Percentiles rank a stretch among this genome's conserved stretches.
Conservation (phyloP, 35 echinoderm and acorn worm genomes). For the Ophiothrix spiculata region DNA sequence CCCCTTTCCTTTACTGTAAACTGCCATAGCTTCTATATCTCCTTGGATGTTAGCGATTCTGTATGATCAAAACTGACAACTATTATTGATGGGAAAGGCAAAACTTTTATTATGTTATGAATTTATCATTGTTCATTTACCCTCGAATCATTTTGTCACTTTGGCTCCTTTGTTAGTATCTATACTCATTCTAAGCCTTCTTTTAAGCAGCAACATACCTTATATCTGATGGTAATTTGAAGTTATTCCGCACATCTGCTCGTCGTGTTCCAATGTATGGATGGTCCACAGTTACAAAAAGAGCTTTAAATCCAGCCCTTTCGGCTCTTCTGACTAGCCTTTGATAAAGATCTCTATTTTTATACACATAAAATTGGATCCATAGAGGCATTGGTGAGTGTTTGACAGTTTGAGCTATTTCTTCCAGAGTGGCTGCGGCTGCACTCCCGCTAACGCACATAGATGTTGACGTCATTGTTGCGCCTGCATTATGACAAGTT, state of each 20-base stretch:
- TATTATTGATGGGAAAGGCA: too few relatives aligned
- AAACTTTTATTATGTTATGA: too few relatives aligned
- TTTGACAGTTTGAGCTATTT: background rate
- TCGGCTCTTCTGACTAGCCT: slow-evolving; percentile 72
- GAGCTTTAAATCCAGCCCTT: slow-evolving; percentile 68
- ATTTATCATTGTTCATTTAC: too few relatives aligned
- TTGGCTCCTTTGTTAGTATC: too few relatives aligned
- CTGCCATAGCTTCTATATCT: too few relatives aligned
- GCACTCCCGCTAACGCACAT: background rate
- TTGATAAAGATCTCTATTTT: slow-evolving; percentile 46
- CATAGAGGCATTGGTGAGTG: slow-evolving; percentile 30
- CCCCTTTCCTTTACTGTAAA: too few relatives aligned
- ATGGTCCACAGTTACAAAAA: slow-evolving; percentile 85
- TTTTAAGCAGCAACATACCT: too few relatives aligned
- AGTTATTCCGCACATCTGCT: slow-evolving; percentile 66
- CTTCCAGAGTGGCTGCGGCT: background rate
- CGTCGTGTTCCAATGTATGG: slow-evolving; percentile 62
- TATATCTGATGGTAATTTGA: slow-evolving; percentile 31
- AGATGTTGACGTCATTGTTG: background rate
- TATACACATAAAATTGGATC: slow-evolving; percentile 88
- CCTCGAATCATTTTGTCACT: too few relatives aligned
- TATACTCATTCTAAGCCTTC: too few relatives aligned
- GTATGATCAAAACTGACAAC: too few relatives aligned
- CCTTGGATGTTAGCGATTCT: too few relatives aligned
- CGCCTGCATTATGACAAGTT: too few relatives aligned